Conservation (phyloP, 2,113 vertebrate genomes). For the Tapirus terrestris region DNA sequence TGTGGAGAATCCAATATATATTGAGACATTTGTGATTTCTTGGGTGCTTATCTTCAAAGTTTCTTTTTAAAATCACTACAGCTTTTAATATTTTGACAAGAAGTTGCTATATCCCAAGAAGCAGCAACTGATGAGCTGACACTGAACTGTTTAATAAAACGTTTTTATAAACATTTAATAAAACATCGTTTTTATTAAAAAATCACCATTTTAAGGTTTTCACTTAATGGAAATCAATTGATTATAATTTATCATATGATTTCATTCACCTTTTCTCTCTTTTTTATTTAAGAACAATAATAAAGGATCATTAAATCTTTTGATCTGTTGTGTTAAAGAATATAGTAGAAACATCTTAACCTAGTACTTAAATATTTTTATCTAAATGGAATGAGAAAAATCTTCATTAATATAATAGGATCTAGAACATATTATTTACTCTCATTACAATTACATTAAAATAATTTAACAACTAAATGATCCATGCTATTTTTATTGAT, state of each 20-base stretch:
- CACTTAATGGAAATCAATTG: not conserved
- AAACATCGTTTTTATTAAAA: not conserved
- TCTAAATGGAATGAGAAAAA: not conserved
- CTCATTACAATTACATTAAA: not conserved
- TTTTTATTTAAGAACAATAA: not conserved
- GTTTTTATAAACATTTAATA: not conserved
- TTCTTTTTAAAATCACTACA: not conserved
- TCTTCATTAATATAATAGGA: not conserved
- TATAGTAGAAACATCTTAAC: not conserved
- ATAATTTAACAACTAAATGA: not conserved
- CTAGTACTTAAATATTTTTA: not conserved
- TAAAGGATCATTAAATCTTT: not conserved
- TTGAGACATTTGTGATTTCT: not conserved
- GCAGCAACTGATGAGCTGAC: not conserved
- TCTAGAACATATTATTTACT: not conserved
- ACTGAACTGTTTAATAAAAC: not conserved
- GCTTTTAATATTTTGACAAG: not conserved
- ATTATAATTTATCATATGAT: not conserved
- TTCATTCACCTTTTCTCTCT: not conserved
- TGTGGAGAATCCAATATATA: not conserved
- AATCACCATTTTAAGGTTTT: not conserved
- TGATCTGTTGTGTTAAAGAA: not conserved
- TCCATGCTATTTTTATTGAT: not conserved
- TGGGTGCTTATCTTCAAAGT: not conserved
- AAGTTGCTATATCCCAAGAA: not conserved